Percentiles rank a stretch among this genome's conserved stretches.
These are phyloP conservation scores for Cerceris rybyensis DNA, from an alignment of 2,888 invertebrate species.

Conservation along the genomic window DNA sequence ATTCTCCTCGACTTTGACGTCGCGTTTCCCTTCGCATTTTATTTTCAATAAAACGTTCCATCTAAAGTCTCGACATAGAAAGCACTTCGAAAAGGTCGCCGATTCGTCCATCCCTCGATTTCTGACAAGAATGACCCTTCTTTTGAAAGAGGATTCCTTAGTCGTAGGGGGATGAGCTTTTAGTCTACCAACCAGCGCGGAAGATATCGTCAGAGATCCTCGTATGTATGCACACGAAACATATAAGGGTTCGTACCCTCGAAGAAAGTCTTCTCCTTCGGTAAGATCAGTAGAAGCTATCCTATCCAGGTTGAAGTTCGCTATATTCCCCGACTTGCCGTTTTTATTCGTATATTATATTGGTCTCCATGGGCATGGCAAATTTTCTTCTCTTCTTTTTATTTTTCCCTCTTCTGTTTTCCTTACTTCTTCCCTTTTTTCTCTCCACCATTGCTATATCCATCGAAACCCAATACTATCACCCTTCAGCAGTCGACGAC, in stretches of 20 bases:
- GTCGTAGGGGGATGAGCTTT: constrained; percentile 31
- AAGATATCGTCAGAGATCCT: constrained; percentile 21
- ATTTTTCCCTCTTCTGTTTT: constrained; percentile 24
- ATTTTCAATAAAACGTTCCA: constrained; percentile 48
- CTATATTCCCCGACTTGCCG: constrained; percentile 49
- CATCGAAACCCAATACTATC: constrained; percentile 45
- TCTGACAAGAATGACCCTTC: constrained; percentile 45
- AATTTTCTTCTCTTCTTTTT: constrained; percentile 33
- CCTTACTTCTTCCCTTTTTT: constrained; percentile 20
- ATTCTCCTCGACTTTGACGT: constrained; percentile 34
- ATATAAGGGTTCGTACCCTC: constrained; percentile 10
- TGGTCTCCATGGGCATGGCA: constrained; percentile 60
- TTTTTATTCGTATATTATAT: constrained; percentile 65
- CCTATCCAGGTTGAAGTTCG: constrained; percentile 25
- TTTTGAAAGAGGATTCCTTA: constrained; percentile 27
- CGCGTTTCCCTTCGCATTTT: constrained; percentile 18
- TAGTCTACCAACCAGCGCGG: constrained; percentile 26
- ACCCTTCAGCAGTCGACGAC: constrained; percentile 60
- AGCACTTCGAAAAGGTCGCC: constrained; percentile 25
- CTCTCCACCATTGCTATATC: constrained; percentile 25
- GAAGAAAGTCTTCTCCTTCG: constrained; percentile 27
- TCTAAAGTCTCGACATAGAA: constrained; percentile 27
- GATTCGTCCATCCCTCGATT: constrained; percentile 17
- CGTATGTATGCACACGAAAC: constrained; percentile 3
- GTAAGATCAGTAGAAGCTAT: constrained; percentile 26